These are phyloP conservation scores for Psylliodes chrysocephalus DNA, from an alignment of 2,888 invertebrate genomes.

Conservation along the genomic window DNA sequence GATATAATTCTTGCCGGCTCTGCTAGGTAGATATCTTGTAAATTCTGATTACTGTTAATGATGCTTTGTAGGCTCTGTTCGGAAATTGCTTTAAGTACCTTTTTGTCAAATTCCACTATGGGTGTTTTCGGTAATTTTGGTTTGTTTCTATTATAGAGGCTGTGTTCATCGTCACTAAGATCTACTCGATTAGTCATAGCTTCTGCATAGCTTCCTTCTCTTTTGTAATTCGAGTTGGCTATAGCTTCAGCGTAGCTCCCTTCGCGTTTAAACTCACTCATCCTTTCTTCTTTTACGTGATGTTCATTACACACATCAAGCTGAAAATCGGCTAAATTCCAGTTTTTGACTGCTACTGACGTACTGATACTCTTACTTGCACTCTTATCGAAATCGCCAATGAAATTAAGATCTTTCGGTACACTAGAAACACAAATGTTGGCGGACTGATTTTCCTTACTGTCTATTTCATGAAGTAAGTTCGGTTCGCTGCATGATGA, in stretches of 20 bases:
- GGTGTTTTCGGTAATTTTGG: constrained; percentile 56
- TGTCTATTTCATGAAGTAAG: constrained; percentile 50
- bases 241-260: constrained; percentile 44
- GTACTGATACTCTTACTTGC: constrained; percentile 27
- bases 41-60: constrained; percentile 43
- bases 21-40: constrained; percentile 37
- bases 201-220: constrained; percentile 62
- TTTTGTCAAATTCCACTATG: constrained; percentile 60
- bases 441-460: constrained; percentile 35
- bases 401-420: constrained; percentile 75
- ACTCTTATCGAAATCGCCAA: constrained; percentile 56
- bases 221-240: constrained; percentile 50
- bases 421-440: constrained; percentile 62
- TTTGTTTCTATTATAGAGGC: constrained; percentile 68
- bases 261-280: constrained; percentile 54
- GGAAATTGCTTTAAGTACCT: constrained; percentile 61
- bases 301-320: constrained; percentile 21
- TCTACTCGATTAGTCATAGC: constrained; percentile 62
- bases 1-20: constrained; percentile 39
- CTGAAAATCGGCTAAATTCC: constrained; percentile 60
- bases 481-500: constrained; percentile 63
- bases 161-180: constrained; percentile 65
- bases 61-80: constrained; percentile 61
- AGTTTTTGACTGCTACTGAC: constrained; percentile 63
- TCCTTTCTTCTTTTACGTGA: constrained; percentile 24